These are phyloP conservation scores for Cheilinus undulatus DNA, from an alignment of 2,113 vertebrate genomes.

Conservation along the genomic window DNA sequence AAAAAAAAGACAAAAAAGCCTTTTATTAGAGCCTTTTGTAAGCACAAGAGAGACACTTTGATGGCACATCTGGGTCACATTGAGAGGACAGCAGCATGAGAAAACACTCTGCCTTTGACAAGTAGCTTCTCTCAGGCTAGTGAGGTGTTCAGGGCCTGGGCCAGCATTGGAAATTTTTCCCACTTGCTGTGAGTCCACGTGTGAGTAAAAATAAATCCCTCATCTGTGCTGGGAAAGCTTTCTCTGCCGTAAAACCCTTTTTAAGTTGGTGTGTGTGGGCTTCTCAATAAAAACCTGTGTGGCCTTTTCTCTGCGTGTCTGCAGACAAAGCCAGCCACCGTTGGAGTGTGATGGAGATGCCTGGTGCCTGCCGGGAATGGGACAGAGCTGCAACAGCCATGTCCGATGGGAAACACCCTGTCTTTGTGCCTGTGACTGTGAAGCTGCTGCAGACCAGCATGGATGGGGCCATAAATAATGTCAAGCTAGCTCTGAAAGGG, in stretches of 20 bases:
- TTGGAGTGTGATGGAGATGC: conserved; percentile 69
- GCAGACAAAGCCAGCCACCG: conserved; percentile 57
- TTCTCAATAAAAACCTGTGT: conserved; percentile 70
- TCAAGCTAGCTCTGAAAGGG: conserved; percentile 25
- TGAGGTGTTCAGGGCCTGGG: conserved; percentile 20
- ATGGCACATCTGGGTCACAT: conserved; percentile 55
- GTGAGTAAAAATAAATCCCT: conserved; percentile 10
- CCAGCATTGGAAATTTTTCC: conserved; percentile 23
- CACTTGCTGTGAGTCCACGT: neutral
- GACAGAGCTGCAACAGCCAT: conserved; percentile 31
- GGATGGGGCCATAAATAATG: conserved; percentile 56
- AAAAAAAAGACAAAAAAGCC: conserved; percentile 24
- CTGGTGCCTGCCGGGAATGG: conserved; percentile 48
- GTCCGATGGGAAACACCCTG: conserved; percentile 43
- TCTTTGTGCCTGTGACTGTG: conserved; percentile 54
- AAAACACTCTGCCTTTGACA: conserved; percentile 16
- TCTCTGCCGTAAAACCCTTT: conserved; percentile 44
- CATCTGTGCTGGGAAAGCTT: conserved; percentile 27
- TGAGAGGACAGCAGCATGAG: conserved; percentile 29
- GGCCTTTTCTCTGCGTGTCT: conserved; percentile 59
- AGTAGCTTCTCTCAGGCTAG: conserved; percentile 14
- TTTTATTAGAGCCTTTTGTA: conserved; percentile 35
- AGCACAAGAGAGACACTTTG: conserved; percentile 27
- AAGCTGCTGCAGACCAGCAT: conserved; percentile 29
- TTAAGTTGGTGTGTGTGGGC: conserved; percentile 52